phyloP scores from a whole-genome alignment of 2,888 invertebrate species.

The Trissolcus japonicus region DNA sequence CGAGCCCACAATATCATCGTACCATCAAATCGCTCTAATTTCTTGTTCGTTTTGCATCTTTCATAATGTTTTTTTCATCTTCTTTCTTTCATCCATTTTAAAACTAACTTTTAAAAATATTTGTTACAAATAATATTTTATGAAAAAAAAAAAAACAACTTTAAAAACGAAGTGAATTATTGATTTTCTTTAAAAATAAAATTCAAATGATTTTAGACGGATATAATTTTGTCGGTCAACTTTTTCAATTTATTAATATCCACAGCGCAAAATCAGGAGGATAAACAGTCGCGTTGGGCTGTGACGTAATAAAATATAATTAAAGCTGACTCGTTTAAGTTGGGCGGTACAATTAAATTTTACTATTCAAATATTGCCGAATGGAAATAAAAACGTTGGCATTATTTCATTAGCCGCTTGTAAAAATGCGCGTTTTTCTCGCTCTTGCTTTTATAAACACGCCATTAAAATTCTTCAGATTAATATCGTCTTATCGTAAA shows the following conservation, averaged over 20 bases:
- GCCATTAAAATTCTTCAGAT: conserved; percentile 32
- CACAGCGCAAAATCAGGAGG: conserved; percentile 15
- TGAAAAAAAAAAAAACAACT: neutral
- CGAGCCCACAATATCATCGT: conserved; percentile 31
- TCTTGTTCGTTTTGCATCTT: neutral
- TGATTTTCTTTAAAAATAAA: neutral
- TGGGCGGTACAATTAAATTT: conserved; percentile 40
- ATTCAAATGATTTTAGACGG: neutral
- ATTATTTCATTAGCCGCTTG: conserved; percentile 36
- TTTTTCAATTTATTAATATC: conserved; percentile 43
- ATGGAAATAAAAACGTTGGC: conserved; percentile 33
- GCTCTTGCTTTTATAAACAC: conserved; percentile 25
- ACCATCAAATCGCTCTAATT: conserved; percentile 15
- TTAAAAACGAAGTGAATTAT: too few relatives aligned
- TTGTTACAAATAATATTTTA: neutral
- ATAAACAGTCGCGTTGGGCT: conserved; percentile 28
- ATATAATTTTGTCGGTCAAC: conserved; percentile 15
- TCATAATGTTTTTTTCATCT: conserved; percentile 4
- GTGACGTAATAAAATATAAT: conserved; percentile 44
- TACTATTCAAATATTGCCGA: conserved; percentile 41
- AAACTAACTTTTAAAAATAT: too few relatives aligned
- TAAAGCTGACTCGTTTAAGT: conserved; percentile 37
- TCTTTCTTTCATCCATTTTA: neutral
- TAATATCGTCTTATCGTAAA: conserved; percentile 5
- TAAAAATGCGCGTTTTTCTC: conserved; percentile 32